A percentile compares a stretch with the other conserved stretches of the same genome.
Conservation (phyloP, 2,888 invertebrate genomes). For the Ephialtes manifestator region DNA sequence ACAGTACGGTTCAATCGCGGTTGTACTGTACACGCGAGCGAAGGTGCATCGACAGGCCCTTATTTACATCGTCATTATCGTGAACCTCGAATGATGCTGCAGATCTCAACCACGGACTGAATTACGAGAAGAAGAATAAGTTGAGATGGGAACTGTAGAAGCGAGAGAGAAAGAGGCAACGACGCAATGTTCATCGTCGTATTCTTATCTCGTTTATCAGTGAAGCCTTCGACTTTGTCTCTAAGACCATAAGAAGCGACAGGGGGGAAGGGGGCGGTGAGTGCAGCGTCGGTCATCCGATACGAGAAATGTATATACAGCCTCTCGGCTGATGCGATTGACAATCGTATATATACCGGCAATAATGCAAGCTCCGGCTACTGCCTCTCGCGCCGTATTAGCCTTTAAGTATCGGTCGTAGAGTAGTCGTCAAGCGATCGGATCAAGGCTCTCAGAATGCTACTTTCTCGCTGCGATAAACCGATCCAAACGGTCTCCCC, state of each 20-base stretch:
- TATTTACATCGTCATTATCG: constrained; percentile 70
- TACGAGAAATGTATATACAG: constrained; percentile 24
- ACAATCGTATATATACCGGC: constrained; percentile 10
- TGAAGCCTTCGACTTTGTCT: constrained; percentile 68
- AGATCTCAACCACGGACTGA: constrained; percentile 47
- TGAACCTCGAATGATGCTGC: constrained; percentile 49
- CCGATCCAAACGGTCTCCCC: constrained; percentile 11
- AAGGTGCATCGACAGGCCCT: constrained; percentile 39
- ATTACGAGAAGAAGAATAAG: constrained; percentile 54
- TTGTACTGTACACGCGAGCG: constrained; percentile 15
- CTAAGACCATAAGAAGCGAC: constrained; percentile 39
- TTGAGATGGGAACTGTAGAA: constrained; percentile 2
- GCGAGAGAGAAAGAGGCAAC: constrained; percentile 25
- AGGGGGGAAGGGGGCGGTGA: constrained; percentile 7
- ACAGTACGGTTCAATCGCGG: constrained; percentile 58
- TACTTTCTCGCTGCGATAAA: constrained; percentile 46
- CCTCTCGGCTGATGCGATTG: constrained; percentile 22
- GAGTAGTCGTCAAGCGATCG: constrained; percentile 18
- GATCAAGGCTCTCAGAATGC: constrained; percentile 46
- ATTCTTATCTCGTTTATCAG: constrained; percentile 58
- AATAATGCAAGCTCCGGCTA: constrained; percentile 3
- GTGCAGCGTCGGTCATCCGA: constrained; percentile 54
- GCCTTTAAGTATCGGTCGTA: neutral
- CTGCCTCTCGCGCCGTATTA: constrained; percentile 15
- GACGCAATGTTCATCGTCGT: constrained; percentile 59